Base-by-base conservation (phyloP, 1,140 invertebrate genomes). In the Mamestra configurata region DNA sequence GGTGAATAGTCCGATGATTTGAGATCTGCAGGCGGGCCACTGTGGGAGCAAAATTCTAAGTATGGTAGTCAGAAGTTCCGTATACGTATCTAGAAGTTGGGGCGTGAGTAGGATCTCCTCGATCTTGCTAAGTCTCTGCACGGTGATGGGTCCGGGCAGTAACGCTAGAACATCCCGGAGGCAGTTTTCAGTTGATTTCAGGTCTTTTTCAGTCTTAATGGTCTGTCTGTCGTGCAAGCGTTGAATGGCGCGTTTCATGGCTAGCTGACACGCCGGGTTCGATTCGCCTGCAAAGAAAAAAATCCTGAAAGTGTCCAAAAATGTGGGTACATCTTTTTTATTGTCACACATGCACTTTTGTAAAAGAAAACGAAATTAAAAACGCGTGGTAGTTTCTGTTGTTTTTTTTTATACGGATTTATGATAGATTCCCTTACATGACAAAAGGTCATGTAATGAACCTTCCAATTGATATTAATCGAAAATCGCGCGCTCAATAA, bases 111-210 rank as follows among this genome's bases (percentile, higher is more conserved):
- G n/a, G 6, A 73, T 80, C 0, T 80, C 77, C 11, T 95, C 93
- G 4, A 77, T 35, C 18, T 80, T 77, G 31, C 71, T 82, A 0
- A 97, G 90, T 85, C 96, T 96, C 85, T 97, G 96, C 15, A 96
- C 92, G 0, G 97, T 97, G 31, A 96, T 75, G 1, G 96, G 96
- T 0, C 97, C 96, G 0, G 97, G 97, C 22, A 97, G 92, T 75
- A 89, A 88, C 20, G 84, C 59, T 4, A 83, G 51, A 13, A 96
- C 13, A 1, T 59, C 84, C 1, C 68, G 53, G 7, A 93, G 72
- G 88, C 83, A 80, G 66, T 79, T 80, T 87, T 20, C 64, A 40
- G 18, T 2, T 0, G 13, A n/a, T 49, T 49, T 49, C 43, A 49
- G 43, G 43, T 49, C 43, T 15, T 49, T 49, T n/a, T 49, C 43